Evolutionary conservation across 2,113 vertebrate species (phyloP).

Genomic region (Thinocorus orbignyianus): DNA sequence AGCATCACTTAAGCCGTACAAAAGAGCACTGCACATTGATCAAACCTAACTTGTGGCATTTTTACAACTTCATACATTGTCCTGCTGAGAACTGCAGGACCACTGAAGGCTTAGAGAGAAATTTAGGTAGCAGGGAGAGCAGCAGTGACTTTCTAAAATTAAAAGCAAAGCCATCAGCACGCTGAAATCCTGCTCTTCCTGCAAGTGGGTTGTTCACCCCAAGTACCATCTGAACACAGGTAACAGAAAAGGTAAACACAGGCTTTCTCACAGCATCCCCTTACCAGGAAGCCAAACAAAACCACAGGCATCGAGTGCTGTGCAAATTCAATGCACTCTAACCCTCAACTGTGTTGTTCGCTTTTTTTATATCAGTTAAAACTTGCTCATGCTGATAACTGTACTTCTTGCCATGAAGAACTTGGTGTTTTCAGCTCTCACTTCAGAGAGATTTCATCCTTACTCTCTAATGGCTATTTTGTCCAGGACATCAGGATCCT

Average conservation of each 20-base stretch:
- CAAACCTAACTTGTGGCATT: not conserved
- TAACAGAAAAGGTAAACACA: rapidly evolving
- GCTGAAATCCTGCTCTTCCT: not conserved
- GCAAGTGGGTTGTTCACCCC: rapidly evolving
- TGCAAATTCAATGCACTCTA: rapidly evolving
- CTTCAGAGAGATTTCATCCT: not conserved
- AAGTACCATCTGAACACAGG: not conserved
- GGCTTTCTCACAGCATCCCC: no score
- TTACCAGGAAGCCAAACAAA: not conserved
- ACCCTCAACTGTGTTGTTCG: not conserved
- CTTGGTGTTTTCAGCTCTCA: not conserved
- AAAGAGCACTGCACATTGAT: not conserved
- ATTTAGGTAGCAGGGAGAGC: not conserved
- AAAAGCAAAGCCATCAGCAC: not conserved
- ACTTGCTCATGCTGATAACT: not conserved
- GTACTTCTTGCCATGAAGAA: rapidly evolving
- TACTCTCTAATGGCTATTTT: not conserved
- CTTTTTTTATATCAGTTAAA: not conserved
- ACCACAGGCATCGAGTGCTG: not conserved
- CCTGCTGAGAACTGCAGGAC: not conserved
- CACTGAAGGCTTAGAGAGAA: not conserved
- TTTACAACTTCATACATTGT: rapidly evolving
- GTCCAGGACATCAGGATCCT: rapidly evolving
- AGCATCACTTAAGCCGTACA: not conserved
- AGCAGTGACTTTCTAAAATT: not conserved